Base-by-base conservation (phyloP, 2,888 invertebrate genomes). In the Caenorhabditis imperialis region DNA sequence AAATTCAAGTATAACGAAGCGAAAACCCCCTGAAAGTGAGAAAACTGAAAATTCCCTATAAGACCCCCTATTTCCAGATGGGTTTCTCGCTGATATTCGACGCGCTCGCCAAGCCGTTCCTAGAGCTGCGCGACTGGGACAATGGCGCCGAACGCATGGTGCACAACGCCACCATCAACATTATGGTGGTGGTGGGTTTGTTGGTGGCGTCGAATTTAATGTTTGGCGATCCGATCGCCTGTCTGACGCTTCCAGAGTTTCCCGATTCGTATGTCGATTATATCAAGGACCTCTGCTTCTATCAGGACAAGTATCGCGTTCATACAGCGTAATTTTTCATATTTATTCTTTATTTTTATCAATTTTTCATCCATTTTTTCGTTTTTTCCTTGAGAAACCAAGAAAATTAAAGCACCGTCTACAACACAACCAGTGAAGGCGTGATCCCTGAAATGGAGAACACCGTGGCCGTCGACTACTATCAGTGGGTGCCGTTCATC, bases 401-500 rank as follows among this genome's bases (percentile, higher is more conserved):
- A 7, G 7, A 4, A 25, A 3, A 16, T 27, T 50, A 23, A 14
- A 63, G 63, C 16, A 1, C 40, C 2, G 16, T 65, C 16, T 25
- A 27, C 7, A 38, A 55, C 1, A 8, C 38, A 6, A n/a, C 16
- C 5, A 48, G 27, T 20, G 48, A 33, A 20, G 63, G 63, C 2
- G 33, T 33, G 2, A 55, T 65, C 40, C 10, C 18, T 8, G 14
- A n/a, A n/a, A n/a, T n/a, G n/a, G n/a, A n/a, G n/a, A n/a, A n/a
- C n/a, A n/a, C n/a, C n/a, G n/a, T 54, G 7, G 48, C 53, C 14
- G 51, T 73, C 5, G 45, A 44, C 5, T 60, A 60, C 14, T 78
- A 74, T 74, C 58, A 80, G 67, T 78, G 81, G 78, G 63, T 76
- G 7, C 78, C 81, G 3, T 78, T 67, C 44, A 55, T 74, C 12